Evolutionary conservation across 2,888 invertebrate genomes (phyloP).

Genomic region (Oscheius sp.): DNA sequence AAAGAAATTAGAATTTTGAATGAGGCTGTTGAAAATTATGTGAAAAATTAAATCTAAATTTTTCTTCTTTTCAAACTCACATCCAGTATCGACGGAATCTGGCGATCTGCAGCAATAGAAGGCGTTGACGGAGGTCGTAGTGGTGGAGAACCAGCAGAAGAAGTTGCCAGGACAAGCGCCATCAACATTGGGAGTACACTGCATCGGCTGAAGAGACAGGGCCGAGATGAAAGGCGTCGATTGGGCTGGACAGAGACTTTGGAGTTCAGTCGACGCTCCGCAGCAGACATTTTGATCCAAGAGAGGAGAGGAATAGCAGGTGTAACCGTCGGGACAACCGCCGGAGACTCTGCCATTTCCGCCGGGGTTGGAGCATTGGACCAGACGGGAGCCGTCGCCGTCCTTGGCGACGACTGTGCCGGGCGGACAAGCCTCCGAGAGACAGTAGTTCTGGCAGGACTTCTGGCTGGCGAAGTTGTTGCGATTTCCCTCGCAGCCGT

Average conservation of each 20-base stretch:
- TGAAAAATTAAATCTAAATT: neutral
- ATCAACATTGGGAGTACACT: slow-evolving; percentile 69
- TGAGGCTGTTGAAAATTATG: neutral
- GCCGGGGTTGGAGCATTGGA: slow-evolving; percentile 64
- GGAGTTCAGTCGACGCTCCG: slow-evolving; percentile 66
- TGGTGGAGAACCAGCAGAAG: slow-evolving; percentile 70
- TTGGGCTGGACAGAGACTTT: slow-evolving; percentile 65
- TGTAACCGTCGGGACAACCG: slow-evolving; percentile 69
- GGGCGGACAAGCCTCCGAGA: slow-evolving; percentile 68
- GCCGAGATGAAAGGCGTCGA: slow-evolving; percentile 69
- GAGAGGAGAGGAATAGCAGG: slow-evolving; percentile 64
- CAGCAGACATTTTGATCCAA: slow-evolving; percentile 70
- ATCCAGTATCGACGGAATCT: slow-evolving; percentile 68
- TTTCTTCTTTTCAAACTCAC: slow-evolving; percentile 38
- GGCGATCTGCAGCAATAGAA: slow-evolving; percentile 70
- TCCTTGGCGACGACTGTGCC: slow-evolving; percentile 68
- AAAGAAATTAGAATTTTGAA: no score
- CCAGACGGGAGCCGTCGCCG: slow-evolving; percentile 59
- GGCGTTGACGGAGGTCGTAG: slow-evolving; percentile 65
- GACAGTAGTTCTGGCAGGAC: slow-evolving; percentile 69
- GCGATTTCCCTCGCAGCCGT: slow-evolving; percentile 69
- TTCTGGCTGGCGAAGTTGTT: slow-evolving; percentile 69
- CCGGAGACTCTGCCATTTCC: slow-evolving; percentile 60
- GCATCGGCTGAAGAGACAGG: slow-evolving; percentile 69
- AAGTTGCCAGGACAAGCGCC: slow-evolving; percentile 69